Base-by-base conservation (phyloP, 2,797 vertebrate species). In the Crax fasciolata region DNA sequence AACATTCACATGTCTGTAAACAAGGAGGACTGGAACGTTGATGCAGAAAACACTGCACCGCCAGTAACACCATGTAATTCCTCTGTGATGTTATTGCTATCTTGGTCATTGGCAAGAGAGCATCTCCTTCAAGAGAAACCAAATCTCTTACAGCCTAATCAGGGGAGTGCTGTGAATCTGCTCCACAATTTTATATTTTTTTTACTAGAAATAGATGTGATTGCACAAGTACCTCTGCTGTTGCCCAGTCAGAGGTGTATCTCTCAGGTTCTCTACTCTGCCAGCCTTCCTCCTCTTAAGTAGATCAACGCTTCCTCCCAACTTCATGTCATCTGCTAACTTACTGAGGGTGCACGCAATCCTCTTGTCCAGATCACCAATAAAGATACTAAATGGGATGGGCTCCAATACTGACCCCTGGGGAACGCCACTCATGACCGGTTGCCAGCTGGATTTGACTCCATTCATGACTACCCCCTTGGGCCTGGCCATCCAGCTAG, bases 1-100 rank as follows among this genome's bases (percentile, higher is more conserved):
- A 58, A 11, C 13, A 44, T 75, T 61, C 25, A 3, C 9, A 1
- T 1, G 0, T 13, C 25, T 68, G 27, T 39, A 15, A 44, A 9
- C 6, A 57, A 35, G 24, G 12, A 41, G n/a, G 35, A 13, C 48
- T 77, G 28, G 28, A 16, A 13, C 16, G 4, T 3, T 8, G 20
- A 6, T 0, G 1, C 12, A 57, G 62, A 62, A n/a, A 70, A 28
- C 32, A 27, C 25, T 4, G 6, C 1, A 4, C 35, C 1, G 0
- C n/a, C 4, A 20, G 20, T 6, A 38, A 24, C 0, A 1, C 3
- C 2, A 0, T 7, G 59, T 62, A n/a, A 38, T 83, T 65, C n/a
- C 27, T 63, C 38, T 0, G 0, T n/a, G 48, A 10, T 74, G 25
- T 11, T 48, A 2, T 3, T 54, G 38, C 1, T 0, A 8, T 14